Conservation (phyloP, 2,797 vertebrate species). For the Spheniscus humboldti region DNA sequence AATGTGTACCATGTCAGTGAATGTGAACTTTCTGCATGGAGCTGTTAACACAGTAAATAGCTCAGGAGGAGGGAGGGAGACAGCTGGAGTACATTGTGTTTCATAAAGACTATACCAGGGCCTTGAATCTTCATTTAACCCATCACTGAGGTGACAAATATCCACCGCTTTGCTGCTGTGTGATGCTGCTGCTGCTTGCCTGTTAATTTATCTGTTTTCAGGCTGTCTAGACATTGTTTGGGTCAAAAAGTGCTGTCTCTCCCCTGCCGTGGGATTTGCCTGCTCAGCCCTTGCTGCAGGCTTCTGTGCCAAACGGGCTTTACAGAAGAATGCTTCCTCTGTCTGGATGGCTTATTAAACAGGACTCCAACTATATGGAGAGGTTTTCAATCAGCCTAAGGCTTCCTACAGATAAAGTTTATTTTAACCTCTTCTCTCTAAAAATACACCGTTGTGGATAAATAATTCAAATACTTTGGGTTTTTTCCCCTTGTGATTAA, state of each 20-base stretch:
- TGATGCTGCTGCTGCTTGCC: constrained; percentile 65
- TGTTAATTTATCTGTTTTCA: constrained; percentile 76
- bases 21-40: constrained; percentile 42
- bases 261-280: constrained; percentile 56
- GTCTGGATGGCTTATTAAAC: constrained; percentile 59
- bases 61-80: constrained; percentile 50
- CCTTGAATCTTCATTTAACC: constrained; percentile 66
- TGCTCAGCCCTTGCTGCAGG: constrained; percentile 60
- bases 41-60: constrained; percentile 54
- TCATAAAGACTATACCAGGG: constrained; percentile 32
- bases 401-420: constrained; percentile 72
- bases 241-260: constrained; percentile 68
- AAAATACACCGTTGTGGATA: constrained; percentile 54
- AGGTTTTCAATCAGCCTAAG: constrained; percentile 62
- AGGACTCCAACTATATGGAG: constrained; percentile 39
- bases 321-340: constrained; percentile 64
- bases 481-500: not conserved
- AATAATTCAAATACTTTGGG: constrained; percentile 49
- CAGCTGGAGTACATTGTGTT: constrained; percentile 69
- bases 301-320: constrained; percentile 53
- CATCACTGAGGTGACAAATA: constrained; percentile 78
- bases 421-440: constrained; percentile 68
- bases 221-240: constrained; percentile 77
- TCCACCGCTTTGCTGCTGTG: constrained; percentile 64
- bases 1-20: constrained; percentile 20